Base-by-base conservation (phyloP, 2,888 invertebrate species). In the Sarcophaga carnaria region DNA sequence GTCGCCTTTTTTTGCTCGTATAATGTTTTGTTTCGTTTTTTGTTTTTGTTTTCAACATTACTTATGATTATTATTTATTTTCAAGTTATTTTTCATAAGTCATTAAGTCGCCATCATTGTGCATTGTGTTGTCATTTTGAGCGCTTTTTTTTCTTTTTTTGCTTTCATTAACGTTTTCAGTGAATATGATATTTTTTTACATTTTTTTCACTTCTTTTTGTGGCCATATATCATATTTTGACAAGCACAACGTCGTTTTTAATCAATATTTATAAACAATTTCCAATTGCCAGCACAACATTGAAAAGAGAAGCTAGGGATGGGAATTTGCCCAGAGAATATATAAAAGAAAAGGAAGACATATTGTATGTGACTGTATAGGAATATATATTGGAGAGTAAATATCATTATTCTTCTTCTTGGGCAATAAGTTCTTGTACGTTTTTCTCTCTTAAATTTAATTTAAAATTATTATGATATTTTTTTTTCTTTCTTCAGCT, bases 231-330 rank as follows among this genome's bases (percentile, higher is more conserved):
- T 92, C 91, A 92, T 91, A 89, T 89, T 91, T 89, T 91, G 91
- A 91, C 91, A 91, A 90, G 89, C 90, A 74, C 89, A 90, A 91
- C 90, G 91, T 90, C 91, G 64, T 75, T 90, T 90, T 91, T 90
- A 91, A 92, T 92, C 91, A 92, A 92, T 92, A 91, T 91, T 91
- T 90, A 91, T 91, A 90, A 91, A 91, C 90, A 91, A 90, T 91
- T 78, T 86, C 74, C 71, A 75, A 82, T 82, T 20, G 60, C 59
- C 69, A 69, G 66, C 2, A 37, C 37, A 37, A 37, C 10, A 10
- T 2, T 37, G 8, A 37, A 37, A 37, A 37, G 37, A 37, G 10
- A 1, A 2, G 37, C 37, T 37, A 37, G 37, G 10, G 37, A 37
- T 37, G 37, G 37, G 10, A 37, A 37, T 37, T 37, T 37, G 8